Evolutionary conservation across 2,888 invertebrate genomes (phyloP).

Genomic region (Augochlorella aurata): DNA sequence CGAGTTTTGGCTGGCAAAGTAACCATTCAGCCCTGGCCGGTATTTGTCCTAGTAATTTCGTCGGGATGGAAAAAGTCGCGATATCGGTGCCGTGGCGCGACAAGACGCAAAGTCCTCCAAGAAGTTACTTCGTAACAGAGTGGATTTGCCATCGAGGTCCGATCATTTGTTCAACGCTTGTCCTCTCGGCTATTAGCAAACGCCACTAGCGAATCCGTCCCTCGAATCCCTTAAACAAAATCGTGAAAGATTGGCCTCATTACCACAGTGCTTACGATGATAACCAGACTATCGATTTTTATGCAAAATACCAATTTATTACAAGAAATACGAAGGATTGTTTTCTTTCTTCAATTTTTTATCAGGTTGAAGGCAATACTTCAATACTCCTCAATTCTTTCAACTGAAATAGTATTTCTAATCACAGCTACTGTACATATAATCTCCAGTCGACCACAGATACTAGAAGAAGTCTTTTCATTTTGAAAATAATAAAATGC

Average conservation of each 20-base stretch:
- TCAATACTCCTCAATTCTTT: too few relatives aligned
- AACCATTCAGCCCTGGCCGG: conserved; percentile 54
- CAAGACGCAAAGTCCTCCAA: conserved; percentile 34
- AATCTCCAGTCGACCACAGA: too few relatives aligned
- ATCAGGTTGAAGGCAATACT: too few relatives aligned
- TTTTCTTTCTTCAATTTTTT: too few relatives aligned
- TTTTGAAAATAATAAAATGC: too few relatives aligned
- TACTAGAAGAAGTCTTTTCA: too few relatives aligned
- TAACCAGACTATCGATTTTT: neutral
- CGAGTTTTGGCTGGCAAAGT: conserved; percentile 60
- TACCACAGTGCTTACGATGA: neutral
- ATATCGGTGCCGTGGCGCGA: conserved; percentile 40
- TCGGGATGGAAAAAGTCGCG: conserved; percentile 53
- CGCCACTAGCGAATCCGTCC: neutral
- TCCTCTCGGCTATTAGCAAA: conserved; percentile 27
- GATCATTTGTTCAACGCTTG: conserved; percentile 51
- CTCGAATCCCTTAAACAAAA: neutral
- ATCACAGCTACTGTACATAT: too few relatives aligned
- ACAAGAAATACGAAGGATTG: too few relatives aligned
- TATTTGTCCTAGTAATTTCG: conserved; percentile 68
- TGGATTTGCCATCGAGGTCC: conserved; percentile 35
- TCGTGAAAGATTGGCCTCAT: neutral
- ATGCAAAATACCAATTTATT: neutral
- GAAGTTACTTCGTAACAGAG: neutral
- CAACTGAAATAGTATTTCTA: too few relatives aligned